Evolutionary conservation across 1,140 invertebrate genomes (phyloP).

Genomic region (Meteorus sp.): DNA sequence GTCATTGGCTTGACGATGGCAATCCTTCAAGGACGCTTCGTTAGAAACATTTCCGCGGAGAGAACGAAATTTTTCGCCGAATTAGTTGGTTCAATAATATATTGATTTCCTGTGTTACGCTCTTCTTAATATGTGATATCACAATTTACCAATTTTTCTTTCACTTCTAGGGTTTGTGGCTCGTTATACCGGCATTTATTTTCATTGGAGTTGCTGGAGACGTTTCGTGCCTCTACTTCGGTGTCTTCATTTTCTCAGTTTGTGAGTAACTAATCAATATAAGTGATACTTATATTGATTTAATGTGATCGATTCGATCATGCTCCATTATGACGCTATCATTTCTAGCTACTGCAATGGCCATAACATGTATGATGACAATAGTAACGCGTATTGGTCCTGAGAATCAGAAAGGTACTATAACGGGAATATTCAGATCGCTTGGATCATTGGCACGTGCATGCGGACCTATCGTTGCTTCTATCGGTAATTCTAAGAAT

Average conservation of each 20-base stretch:
- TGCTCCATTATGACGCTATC: slow-evolving; percentile 27
- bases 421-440: slow-evolving; percentile 92
- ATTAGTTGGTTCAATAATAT: slow-evolving; percentile 50
- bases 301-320: background rate
- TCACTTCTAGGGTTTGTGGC: slow-evolving; percentile 70
- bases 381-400: slow-evolving; percentile 82
- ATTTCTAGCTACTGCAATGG: slow-evolving; percentile 82
- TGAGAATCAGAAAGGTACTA: slow-evolving; percentile 84
- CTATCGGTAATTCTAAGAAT: slow-evolving; percentile 62
- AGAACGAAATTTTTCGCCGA: slow-evolving; percentile 76
- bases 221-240: slow-evolving; percentile 70
- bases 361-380: slow-evolving; percentile 92
- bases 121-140: slow-evolving; percentile 66
- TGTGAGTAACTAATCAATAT: slow-evolving; percentile 69
- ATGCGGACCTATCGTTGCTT: slow-evolving; percentile 87
- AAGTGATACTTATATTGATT: slow-evolving; percentile 31
- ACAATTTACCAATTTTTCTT: background rate
- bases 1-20: slow-evolving; percentile 93
- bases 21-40: slow-evolving; percentile 87
- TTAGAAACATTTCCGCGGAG: slow-evolving; percentile 76
- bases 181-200: slow-evolving; percentile 88
- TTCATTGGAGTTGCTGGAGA: slow-evolving; percentile 76
- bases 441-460: slow-evolving; percentile 90
- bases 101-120: slow-evolving; percentile 17
- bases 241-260: slow-evolving; percentile 85